A percentile compares a stretch with the other conserved stretches of the same genome.
phyloP scores from a whole-genome alignment of 2,113 vertebrate species.

The Rhea pennata region DNA sequence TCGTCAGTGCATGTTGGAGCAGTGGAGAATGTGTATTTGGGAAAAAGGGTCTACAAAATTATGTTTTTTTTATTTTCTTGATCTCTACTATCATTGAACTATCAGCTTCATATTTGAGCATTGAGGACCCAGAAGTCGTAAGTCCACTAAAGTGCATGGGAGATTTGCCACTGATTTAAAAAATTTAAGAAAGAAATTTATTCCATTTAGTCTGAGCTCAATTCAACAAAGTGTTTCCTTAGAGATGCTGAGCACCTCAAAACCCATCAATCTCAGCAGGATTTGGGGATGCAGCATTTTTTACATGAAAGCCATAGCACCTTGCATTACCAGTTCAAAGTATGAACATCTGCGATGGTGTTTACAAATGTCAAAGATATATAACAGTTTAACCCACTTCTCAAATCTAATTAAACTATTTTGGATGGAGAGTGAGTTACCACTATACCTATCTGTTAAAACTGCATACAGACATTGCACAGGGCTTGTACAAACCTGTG shows the following conservation, averaged over 20 bases:
- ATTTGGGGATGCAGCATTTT: neutral
- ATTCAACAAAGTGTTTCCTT: neutral
- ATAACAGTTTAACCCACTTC: conserved; percentile 11
- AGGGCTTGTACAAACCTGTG: conserved; percentile 78
- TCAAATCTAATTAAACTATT: conserved; percentile 62
- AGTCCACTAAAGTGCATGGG: neutral
- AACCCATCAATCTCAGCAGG: neutral
- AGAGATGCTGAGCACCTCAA: neutral
- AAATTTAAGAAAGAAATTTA: neutral
- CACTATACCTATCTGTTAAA: conserved; percentile 47
- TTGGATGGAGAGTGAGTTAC: conserved; percentile 1
- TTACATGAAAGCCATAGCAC: neutral
- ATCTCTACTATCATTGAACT: neutral
- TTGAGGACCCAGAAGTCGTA: neutral
- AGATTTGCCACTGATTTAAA: neutral
- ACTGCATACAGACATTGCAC: conserved; percentile 54
- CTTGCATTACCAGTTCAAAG: neutral
- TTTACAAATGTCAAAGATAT: neutral
- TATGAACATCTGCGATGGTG: neutral
- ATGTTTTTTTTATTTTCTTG: neutral
- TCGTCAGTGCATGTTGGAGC: neutral
- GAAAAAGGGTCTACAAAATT: neutral
- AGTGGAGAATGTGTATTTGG: neutral
- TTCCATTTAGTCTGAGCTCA: too few relatives aligned
- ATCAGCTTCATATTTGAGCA: neutral